Base-by-base conservation (phyloP, 1,140 invertebrate genomes). In the Ceratitis capitata region DNA sequence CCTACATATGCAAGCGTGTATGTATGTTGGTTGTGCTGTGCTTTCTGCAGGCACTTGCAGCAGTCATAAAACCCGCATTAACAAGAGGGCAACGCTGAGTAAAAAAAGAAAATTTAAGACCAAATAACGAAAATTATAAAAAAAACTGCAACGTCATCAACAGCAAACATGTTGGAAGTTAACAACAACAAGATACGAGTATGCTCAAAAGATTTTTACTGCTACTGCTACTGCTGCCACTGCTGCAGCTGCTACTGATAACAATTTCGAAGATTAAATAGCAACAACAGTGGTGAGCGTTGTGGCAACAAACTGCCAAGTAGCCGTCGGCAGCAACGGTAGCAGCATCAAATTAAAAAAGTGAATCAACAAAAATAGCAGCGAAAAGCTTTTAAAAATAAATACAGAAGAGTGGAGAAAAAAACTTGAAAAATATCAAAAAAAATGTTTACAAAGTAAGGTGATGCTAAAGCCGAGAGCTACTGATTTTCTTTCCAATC, bases 301-400 rank as follows among this genome's bases (percentile, higher is more conserved):
- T 39, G 35, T 74, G 64, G 35, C 26, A 35, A 1, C 64, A 35
- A 61, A 14, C 47, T 14, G 47, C 7, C 14, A 12, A 39, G 61
- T 78, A 45, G 39, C 39, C 35, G 9, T n/a, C 42, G 39, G 64
- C 64, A 42, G 35, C 39, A 42, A 78, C 69, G 45, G 69, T 78
- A 78, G 69, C 69, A 78, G 69, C 69, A 47, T 45, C 69, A 78
- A 78, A 78, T 78, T 78, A 78, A 78, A 78, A 78, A 78, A 78
- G 39, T 78, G n/a, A 42, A 78, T 45, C 69, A 78, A 78, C 69
- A 78, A 78, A 78, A n/a, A n/a, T n/a, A 78, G 19, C 19, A 78
- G 10, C 39, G 45, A 45, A 78, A 42, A 74, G 35, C 35, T 2
- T 32, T 12, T 39, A 42, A 78, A 78, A 23, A 14, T 35, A 61